A percentile compares a stretch with the other conserved stretches of the same genome.
Conservation (phyloP, 1,140 invertebrate genomes). For the Drosophila teissieri region DNA sequence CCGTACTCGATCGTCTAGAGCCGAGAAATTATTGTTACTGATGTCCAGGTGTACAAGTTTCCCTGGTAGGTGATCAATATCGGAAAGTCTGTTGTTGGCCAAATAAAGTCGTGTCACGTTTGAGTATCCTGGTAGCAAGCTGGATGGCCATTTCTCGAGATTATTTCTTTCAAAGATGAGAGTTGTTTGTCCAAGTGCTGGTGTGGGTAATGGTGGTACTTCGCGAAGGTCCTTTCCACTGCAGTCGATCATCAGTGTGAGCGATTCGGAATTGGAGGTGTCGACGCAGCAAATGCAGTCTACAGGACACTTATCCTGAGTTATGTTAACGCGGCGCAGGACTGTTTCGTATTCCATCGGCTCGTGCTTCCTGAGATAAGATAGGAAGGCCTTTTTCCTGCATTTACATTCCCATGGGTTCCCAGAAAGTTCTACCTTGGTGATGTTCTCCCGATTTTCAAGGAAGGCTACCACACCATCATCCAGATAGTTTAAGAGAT, state of each 20-base stretch:
- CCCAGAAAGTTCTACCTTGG: conserved; percentile 1
- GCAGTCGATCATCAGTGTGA: conserved; percentile 3
- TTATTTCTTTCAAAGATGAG: conserved; percentile 11
- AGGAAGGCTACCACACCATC: not conserved
- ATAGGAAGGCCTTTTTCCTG: conserved; percentile 2
- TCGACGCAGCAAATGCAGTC: conserved; percentile 19
- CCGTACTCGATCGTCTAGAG: not conserved
- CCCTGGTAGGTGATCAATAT: not conserved
- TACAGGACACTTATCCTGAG: conserved; percentile 7
- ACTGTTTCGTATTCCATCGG: not conserved
- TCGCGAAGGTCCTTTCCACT: not conserved
- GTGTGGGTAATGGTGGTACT: conserved; percentile 9
- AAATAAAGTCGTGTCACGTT: not conserved
- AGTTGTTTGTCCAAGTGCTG: not conserved
- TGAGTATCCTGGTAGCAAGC: conserved; percentile 2
- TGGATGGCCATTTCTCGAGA: not conserved
- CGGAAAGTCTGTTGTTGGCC: conserved; percentile 6
- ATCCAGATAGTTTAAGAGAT: not conserved
- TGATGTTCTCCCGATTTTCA: not conserved
- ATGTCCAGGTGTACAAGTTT: conserved; percentile 2
- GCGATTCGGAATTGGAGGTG: not conserved
- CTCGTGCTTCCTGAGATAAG: conserved; percentile 2
- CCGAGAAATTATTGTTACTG: conserved; percentile 1
- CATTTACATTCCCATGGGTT: conserved; percentile 21
- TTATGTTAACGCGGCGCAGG: not conserved